Base-by-base conservation (phyloP, 2,797 vertebrate species). In the Vipera latastei region DNA sequence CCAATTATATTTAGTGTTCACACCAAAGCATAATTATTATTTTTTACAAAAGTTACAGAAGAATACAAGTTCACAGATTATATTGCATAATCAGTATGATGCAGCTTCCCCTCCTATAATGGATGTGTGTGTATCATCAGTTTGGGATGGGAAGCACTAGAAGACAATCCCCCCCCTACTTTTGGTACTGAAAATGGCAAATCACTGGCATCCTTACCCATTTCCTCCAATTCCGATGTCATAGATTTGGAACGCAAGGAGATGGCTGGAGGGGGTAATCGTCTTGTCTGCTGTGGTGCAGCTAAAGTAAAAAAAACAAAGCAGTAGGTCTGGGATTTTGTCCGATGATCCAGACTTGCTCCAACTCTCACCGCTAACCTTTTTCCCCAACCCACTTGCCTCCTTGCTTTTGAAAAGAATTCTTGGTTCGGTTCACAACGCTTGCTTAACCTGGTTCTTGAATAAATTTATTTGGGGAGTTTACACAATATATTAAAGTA, bases 171-270 rank as follows among this genome's bases (percentile, higher is more conserved):
- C 5, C 61, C 14, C 2, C 13, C 25, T 22, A 6, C 6, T 18
- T 13, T 55, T 14, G 9, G 8, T 2, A 55, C 13, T 28, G 8
- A n/a, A 78, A 93, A 91, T 51, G 22, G 22, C 59, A 93, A 93
- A 22, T 7, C 14, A 1, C 13, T 6, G 69, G 2, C 44, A 44
- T 94, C 53, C 98, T 99, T 98, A 99, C 99, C 99, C 98, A 99
- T 99, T 98, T 99, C 99, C 96, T 99, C 99, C 97, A 99, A 97
- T 96, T 99, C 99, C 38, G 99, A 99, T 91, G 99, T 99, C 99
- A 99, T 99, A 94, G 99, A 99, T 96, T 99, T 99, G 97, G 99
- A 99, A 73, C 99, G 98, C 51, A 99, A 97, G 26, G 99, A 99
- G 95, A 99, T 98, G 90, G 98, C 98, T 1, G 98, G 98, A 9